Conservation (phyloP, 2,888 invertebrate species). For the Pegoplata infirma region DNA sequence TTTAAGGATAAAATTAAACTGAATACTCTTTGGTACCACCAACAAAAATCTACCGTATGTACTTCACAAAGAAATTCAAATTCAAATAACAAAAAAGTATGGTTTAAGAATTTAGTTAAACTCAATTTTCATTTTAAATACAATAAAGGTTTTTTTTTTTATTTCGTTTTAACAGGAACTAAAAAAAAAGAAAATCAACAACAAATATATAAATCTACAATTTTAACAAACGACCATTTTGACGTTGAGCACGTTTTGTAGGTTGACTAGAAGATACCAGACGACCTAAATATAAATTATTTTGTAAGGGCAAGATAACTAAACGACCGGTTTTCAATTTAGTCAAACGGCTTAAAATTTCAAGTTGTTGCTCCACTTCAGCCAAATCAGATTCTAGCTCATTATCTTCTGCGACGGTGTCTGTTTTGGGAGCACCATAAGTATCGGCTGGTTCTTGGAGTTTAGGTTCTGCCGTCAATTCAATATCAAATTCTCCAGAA, state of each 20-base stretch:
- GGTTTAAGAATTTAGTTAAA: background rate
- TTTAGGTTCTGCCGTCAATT: background rate
- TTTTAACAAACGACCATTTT: slow-evolving; percentile 33
- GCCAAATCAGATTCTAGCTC: slow-evolving; percentile 65
- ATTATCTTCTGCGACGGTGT: slow-evolving; percentile 57
- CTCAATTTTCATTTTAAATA: background rate
- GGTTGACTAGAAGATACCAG: slow-evolving; percentile 31
- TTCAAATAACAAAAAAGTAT: slow-evolving; percentile 4
- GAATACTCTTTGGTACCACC: too few relatives aligned
- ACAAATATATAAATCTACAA: slow-evolving; percentile 32
- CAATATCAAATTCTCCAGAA: slow-evolving; percentile 21
- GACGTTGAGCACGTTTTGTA: slow-evolving; percentile 6
- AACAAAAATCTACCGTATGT: background rate
- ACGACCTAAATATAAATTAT: slow-evolving; percentile 44
- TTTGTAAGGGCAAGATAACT: slow-evolving; percentile 68
- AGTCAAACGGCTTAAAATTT: slow-evolving; percentile 67
- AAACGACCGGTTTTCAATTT: slow-evolving; percentile 69
- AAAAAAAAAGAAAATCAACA: slow-evolving; percentile 29
- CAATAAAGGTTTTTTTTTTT: slow-evolving; percentile 25
- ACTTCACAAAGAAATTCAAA: background rate
- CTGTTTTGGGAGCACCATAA: slow-evolving; percentile 69
- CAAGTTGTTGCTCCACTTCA: slow-evolving; percentile 67
- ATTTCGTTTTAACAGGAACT: slow-evolving; percentile 23
- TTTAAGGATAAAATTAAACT: background rate
- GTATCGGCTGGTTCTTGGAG: slow-evolving; percentile 64